Base-by-base conservation (phyloP, 2,797 vertebrate species). In the Coilia nasus region DNA sequence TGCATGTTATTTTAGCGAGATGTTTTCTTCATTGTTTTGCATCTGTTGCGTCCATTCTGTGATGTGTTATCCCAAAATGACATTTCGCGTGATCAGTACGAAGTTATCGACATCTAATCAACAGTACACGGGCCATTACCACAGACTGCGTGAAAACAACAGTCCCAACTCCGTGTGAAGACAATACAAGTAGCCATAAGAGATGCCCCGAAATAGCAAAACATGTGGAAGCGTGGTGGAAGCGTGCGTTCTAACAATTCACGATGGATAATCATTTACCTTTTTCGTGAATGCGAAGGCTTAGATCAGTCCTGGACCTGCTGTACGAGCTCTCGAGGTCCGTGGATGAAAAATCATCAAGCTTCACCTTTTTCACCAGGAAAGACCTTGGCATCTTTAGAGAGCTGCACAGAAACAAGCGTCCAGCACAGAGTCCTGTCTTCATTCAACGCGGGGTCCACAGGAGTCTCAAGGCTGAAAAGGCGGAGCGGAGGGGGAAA, bases 341-440 rank as follows among this genome's bases (percentile, higher is more conserved):
- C 81, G 96, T 92, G 80, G 95, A 96, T 83, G 97, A 95, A 94
- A 97, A 98, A 92, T 97, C 97, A 96, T 98, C 97, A 87, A 97
- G 91, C 94, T 98, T 98, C 93, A 98, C 97, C 96, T 98, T 98
- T 95, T 98, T 98, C 89, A 98, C 97, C 95, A 98, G 95, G 94
- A 98, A 98, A 90, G 97, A 98, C 94, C 97, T 97, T 95, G 97
- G 97, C 97, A 98, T 98, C 96, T 92, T 97, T 95, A 91, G 93
- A 93, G 90, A 88, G 90, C 92, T 83, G 87, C 89, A 89, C 93
- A 89, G 92, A 90, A 87, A 83, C 64, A 88, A 87, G 90, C 92
- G 93, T 93, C 94, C 94, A 94, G 92, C 92, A 92, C 94, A 91
- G 28, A 90, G 90, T 87, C 86, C 88, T 87, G 71, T 86, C 88